Base-by-base conservation (phyloP, 2,888 invertebrate species). In the Tiliacea citrago region DNA sequence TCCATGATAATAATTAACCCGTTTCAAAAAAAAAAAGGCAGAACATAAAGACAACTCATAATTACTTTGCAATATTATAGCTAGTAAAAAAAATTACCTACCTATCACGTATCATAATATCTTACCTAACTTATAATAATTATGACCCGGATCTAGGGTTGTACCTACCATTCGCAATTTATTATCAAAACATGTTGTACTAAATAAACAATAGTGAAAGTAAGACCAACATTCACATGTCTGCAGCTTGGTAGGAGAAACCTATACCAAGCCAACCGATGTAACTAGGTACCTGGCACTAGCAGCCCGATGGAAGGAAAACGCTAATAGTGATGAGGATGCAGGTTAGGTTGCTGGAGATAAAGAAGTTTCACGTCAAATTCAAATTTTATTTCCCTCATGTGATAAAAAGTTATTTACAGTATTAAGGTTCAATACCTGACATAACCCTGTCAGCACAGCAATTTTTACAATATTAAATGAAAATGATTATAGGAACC, bases 171-270 rank as follows among this genome's bases (percentile, higher is more conserved):
- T 35, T 65, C 39, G n/a, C 42, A 58, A 68, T 79, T 73, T 73
- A 79, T 68, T 68, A 68, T 45, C 47, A 55, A 35, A 21, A 45
- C 57, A 68, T 75, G 63, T 53, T 80, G 75, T 68, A 42, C 63
- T 68, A 45, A 79, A 73, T 68, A 60, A 79, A 73, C 73, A 73
- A 65, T 60, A 68, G 79, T 79, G 79, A 79, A 79, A 79, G 79
- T 79, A 65, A 55, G 35, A 42, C 29, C 45, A 55, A 61, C 55
- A 61, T 61, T 65, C 76, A 51, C 53, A 58, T 67, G 53, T 55
- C 21, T 68, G 42, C n/a, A 35, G 63, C 35, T 53, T 61, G 60
- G 73, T 51, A 53, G 51, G 74, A 61, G 72, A 65, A 75, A 75
- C 51, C n/a, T n/a, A 21, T 58, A 63, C 18, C 29, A 18, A 45